Conservation (phyloP, 2,888 invertebrate species). For the Volucella inanis region DNA sequence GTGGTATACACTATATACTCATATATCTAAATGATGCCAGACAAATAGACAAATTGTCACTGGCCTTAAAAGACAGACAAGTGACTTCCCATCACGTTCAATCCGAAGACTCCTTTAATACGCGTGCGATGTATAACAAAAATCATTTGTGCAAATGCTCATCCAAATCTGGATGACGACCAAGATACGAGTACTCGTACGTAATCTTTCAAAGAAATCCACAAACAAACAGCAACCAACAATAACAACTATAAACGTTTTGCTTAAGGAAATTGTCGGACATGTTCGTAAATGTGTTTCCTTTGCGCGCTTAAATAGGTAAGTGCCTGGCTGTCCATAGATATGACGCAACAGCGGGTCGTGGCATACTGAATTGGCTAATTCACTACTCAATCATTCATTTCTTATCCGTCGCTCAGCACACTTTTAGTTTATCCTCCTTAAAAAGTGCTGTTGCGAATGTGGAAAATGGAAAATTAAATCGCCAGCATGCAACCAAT, state of each 20-base stretch:
- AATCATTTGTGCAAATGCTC: conserved; percentile 30
- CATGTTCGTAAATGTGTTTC: conserved; percentile 20
- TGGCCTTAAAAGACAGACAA: conserved; percentile 38
- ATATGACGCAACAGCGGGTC: conserved; percentile 30
- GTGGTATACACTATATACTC: neutral
- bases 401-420: neutral
- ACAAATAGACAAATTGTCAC: conserved; percentile 39
- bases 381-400: neutral
- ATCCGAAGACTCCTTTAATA: conserved; percentile 19
- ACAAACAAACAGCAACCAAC: too few species aligned
- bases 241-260: conserved; percentile 30
- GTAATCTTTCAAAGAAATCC: too few species aligned
- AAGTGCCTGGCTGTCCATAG: neutral
- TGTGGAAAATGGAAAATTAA: conserved; percentile 1
- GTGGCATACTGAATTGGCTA: neutral
- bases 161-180: conserved; percentile 19
- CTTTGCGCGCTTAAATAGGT: conserved; percentile 10
- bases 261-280: conserved; percentile 41
- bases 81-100: conserved; percentile 48
- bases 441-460: neutral
- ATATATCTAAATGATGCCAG: conserved; percentile 7
- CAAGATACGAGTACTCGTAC: too few species aligned
- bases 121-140: conserved; percentile 7
- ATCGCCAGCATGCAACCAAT: neutral
- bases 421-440: neutral